Percentiles rank a stretch among this genome's conserved stretches.
Evolutionary conservation across 2,113 vertebrate genomes (phyloP).

Genomic region (Tachycineta bicolor): DNA sequence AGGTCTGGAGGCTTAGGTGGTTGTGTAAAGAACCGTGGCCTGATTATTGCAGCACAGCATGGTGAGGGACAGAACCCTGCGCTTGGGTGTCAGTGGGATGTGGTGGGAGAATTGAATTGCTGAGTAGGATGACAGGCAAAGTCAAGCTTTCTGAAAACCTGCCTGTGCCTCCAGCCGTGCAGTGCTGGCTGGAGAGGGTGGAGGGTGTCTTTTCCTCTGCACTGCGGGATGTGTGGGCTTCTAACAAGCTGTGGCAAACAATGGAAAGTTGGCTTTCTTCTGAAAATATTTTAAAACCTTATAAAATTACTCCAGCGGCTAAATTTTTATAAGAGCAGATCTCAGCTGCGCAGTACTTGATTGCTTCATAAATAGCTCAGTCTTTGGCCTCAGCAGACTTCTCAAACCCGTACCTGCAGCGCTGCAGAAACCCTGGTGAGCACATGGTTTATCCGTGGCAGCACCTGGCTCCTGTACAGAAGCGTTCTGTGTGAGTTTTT

Average conservation of each 20-base stretch:
- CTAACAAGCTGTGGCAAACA: slow-evolving; percentile 22
- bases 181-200: neutral
- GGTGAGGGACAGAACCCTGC: neutral
- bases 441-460: neutral
- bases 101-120: neutral
- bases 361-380: neutral
- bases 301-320: neutral
- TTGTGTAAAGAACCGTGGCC: neutral
- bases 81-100: neutral
- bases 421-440: neutral
- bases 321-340: neutral
- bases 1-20: neutral
- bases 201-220: neutral
- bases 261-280: slow-evolving; percentile 36
- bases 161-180: neutral
- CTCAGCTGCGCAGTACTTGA: neutral
- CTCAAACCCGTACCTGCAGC: rapidly evolving
- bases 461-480: neutral
- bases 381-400: neutral
- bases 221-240: neutral
- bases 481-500: neutral
- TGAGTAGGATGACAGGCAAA: neutral
- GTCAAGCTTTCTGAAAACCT: neutral
- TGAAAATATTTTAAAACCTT: slow-evolving; percentile 13
- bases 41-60: rapidly evolving